Conservation (phyloP, 2,888 invertebrate species). For the Thereva nobilitata region DNA sequence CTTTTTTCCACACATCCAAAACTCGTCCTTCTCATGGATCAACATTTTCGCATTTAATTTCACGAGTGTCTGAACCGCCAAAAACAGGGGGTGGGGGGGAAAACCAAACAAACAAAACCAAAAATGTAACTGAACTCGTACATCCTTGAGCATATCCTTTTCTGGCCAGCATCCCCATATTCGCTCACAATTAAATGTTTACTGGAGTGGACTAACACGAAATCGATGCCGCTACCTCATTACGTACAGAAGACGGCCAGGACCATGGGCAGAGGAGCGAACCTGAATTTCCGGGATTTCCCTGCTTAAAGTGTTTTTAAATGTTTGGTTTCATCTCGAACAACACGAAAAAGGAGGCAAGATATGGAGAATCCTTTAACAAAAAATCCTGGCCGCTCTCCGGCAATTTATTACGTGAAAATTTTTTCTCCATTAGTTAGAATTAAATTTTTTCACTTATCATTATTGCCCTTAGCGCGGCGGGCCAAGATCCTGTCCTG, state of each 20-base stretch:
- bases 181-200: constrained; percentile 23
- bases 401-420: no score
- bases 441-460: no score
- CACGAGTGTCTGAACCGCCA: constrained; percentile 1
- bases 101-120: not conserved
- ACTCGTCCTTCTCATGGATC: no score
- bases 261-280: not conserved
- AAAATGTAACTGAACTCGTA: not conserved
- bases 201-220: constrained; percentile 28
- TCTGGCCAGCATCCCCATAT: constrained; percentile 10
- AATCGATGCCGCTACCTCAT: constrained; percentile 28
- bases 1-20: no score
- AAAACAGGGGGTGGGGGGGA: no score
- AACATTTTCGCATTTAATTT: constrained; percentile 22
- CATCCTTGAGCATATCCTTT: constrained; percentile 19
- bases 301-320: constrained; percentile 23
- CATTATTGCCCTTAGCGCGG: no score
- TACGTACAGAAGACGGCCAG: constrained; percentile 17
- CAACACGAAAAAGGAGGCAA: no score
- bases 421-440: no score
- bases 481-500: no score
- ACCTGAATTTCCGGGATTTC: constrained; percentile 6
- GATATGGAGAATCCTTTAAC: no score
- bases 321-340: not conserved
- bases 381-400: no score